These are phyloP conservation scores for Aphidius gifuensis DNA, from an alignment of 1,140 invertebrate species.

Conservation along the genomic window DNA sequence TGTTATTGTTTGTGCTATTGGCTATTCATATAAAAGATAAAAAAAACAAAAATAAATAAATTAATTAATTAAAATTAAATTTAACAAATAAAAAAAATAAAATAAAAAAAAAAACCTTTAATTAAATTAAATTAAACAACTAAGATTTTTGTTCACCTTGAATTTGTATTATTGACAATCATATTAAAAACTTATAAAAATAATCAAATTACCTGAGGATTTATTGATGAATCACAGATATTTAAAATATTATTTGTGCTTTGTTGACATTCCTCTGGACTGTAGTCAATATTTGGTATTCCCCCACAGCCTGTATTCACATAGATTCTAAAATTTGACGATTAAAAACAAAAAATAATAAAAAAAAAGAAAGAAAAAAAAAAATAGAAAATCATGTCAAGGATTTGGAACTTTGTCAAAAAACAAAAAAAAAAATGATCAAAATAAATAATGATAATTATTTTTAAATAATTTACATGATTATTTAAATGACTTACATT, in stretches of 20 bases:
- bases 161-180: background rate
- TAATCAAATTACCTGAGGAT: constrained; percentile 40
- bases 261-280: constrained; percentile 60
- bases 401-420: constrained; percentile 1
- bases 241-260: constrained; percentile 37
- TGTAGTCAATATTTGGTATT: constrained; percentile 56
- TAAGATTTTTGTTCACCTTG: background rate
- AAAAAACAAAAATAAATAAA: constrained; percentile 18
- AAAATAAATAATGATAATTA: background rate
- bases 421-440: constrained; percentile 11
- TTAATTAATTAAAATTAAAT: background rate
- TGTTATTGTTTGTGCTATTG: constrained; percentile 58
- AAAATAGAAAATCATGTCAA: constrained; percentile 3
- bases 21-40: constrained; percentile 34
- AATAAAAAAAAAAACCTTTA: background rate
- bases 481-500: constrained; percentile 63
- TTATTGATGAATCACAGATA: constrained; percentile 36
- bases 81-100: background rate
- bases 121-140: background rate
- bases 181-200: constrained; percentile 21
- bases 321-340: constrained; percentile 60
- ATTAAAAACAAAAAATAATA: constrained; percentile 21
- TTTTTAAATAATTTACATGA: too few species aligned
- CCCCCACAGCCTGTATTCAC: constrained; percentile 63
- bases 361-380: constrained; percentile 14